Evolutionary conservation across 2,113 vertebrate species (phyloP), one percentile per base, ranked within the genome.

Genomic region (Podocnemis expansa): DNA sequence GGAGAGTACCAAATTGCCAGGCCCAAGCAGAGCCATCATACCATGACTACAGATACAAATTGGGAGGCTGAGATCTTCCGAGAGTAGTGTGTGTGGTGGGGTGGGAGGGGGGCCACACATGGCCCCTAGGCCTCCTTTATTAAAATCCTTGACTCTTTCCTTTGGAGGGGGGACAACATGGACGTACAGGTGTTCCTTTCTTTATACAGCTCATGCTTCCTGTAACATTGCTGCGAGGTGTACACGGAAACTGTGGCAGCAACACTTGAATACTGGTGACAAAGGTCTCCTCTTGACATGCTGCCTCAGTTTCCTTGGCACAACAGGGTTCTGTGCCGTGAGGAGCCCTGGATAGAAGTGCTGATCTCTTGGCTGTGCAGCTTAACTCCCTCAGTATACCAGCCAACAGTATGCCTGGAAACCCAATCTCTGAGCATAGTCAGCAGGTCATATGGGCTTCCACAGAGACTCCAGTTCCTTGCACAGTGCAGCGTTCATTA

Each of bases 321-420:
- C 92, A 82, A 70, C 47, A 31, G 3, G 63, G 41, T 63, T 60
- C 1, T 1, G 80, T 2, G 91, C 63, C n/a, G 13, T 43, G 70
- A 75, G 38, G n/a, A 81, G 56, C 80, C 21, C 78, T 78, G 90
- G 96, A 13, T 82, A 91, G 96, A 85, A 22, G 87, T 38, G 45
- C 89, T 54, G 1, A 34, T 49, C 58, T 58, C 92, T 73, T 83
- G 90, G 5, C 34, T n/a, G 31, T 1, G 1, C 25, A 13, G 81
- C 78, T 0, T 1, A 34, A 0, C 34, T 67, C 34, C 34, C 34
- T 82, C 5, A 79, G 87, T 92, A 75, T 80, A 67, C 79, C 83
- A 27, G 78, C 84, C 87, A n/a, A 84, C n/a, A 2, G 0, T 6
- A 31, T 56, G 73, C 25, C 0, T 2, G 13, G 14, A 29, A 63